These are phyloP conservation scores for Perca schrenkii DNA, from an alignment of 2,113 vertebrate species.

Conservation along the genomic window DNA sequence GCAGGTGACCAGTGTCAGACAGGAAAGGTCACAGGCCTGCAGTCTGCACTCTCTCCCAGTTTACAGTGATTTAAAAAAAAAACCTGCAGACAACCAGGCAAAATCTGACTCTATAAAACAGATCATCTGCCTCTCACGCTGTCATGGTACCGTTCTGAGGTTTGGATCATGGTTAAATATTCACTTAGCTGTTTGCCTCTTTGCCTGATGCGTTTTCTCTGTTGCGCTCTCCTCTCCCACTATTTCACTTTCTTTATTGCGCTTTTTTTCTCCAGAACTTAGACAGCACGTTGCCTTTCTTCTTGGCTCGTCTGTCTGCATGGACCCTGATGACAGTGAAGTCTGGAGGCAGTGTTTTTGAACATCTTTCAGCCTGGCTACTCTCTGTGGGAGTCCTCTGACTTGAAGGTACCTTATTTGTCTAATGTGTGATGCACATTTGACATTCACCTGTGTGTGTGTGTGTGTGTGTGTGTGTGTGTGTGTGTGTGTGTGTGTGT, in stretches of 20 bases:
- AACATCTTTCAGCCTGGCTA: slow-evolving; percentile 54
- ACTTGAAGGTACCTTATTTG: slow-evolving; percentile 68
- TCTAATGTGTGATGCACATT: slow-evolving; percentile 62
- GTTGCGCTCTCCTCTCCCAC: slow-evolving; percentile 33
- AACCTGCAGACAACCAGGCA: slow-evolving; percentile 40
- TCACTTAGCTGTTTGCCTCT: slow-evolving; percentile 24
- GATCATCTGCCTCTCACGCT: slow-evolving; percentile 40
- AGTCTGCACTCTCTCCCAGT: slow-evolving; percentile 39
- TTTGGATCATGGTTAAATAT: slow-evolving; percentile 40
- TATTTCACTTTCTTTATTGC: slow-evolving; percentile 27
- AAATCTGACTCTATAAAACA: slow-evolving; percentile 30
- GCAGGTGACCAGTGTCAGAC: slow-evolving; percentile 78
- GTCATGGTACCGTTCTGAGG: slow-evolving; percentile 15
- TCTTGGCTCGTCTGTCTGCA: slow-evolving; percentile 46
- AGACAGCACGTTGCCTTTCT: slow-evolving; percentile 44
- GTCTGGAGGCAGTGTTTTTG: slow-evolving; percentile 70
- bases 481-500: slow-evolving; percentile 45
- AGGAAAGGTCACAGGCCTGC: slow-evolving; percentile 76
- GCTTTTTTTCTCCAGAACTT: slow-evolving; percentile 44
- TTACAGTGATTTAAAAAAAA: slow-evolving; percentile 45
- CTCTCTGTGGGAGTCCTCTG: slow-evolving; percentile 59
- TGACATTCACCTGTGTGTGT: slow-evolving; percentile 63
- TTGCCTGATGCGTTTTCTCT: slow-evolving; percentile 19
- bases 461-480: slow-evolving; percentile 14
- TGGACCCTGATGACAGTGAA: slow-evolving; percentile 64